phyloP scores from a whole-genome alignment of 2,888 invertebrate genomes.

The Nephrotoma appendiculata region DNA sequence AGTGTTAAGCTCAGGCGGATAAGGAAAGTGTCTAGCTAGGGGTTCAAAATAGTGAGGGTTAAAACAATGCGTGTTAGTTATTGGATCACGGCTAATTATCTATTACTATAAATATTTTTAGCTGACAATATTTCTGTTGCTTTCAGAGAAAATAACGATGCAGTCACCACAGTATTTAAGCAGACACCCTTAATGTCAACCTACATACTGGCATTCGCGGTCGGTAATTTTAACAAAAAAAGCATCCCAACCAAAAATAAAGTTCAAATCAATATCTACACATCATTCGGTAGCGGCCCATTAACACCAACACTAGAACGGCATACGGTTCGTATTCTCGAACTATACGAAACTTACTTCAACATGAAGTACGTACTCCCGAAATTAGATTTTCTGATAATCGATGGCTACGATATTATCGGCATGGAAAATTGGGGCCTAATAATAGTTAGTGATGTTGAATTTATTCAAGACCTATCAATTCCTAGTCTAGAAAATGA shows the following conservation, averaged over 20 bases:
- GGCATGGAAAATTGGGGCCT: slow-evolving; percentile 95
- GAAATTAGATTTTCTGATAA: slow-evolving; percentile 77
- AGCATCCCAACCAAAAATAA: neutral
- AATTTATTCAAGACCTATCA: neutral
- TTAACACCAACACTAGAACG: slow-evolving; percentile 44
- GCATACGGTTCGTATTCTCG: slow-evolving; percentile 54
- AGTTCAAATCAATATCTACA: neutral
- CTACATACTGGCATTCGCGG: slow-evolving; percentile 67
- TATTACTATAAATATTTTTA: neutral
- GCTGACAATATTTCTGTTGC: no score
- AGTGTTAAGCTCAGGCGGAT: no score
- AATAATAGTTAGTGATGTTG: slow-evolving; percentile 37
- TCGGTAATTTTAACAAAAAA: slow-evolving; percentile 39
- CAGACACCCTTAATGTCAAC: slow-evolving; percentile 52
- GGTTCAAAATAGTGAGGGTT: no score
- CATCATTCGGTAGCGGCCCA: neutral
- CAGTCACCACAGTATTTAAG: slow-evolving; percentile 23
- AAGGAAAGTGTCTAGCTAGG: no score
- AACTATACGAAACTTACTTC: slow-evolving; percentile 55
- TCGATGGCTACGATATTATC: slow-evolving; percentile 69
- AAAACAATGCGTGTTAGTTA: no score
- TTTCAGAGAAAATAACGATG: neutral
- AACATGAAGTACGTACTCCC: slow-evolving; percentile 56
- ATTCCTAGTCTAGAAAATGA: neutral
- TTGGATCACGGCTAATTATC: no score